Percentiles rank a stretch among this genome's conserved stretches.
phyloP scores from a whole-genome alignment of 2,113 vertebrate species.

The Petrocephalus microphthalmus region DNA sequence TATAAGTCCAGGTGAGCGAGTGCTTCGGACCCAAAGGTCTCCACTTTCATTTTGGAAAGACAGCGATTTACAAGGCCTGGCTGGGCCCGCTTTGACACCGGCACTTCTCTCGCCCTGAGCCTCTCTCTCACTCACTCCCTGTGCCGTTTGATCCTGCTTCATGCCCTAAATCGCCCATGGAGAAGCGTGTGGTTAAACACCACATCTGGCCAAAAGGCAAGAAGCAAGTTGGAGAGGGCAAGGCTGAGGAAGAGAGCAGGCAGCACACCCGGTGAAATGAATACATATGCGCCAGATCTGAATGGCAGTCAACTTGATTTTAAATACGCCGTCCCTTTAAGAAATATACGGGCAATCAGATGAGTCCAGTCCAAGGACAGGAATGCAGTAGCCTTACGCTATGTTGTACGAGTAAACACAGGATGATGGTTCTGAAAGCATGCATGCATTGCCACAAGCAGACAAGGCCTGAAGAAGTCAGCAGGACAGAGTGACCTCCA shows the following conservation, averaged over 20 bases:
- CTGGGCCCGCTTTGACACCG: background rate
- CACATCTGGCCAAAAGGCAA: conserved; percentile 3
- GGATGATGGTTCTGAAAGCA: background rate
- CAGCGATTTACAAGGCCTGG: background rate
- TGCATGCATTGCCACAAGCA: background rate
- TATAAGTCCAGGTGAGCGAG: background rate
- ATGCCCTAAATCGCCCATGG: background rate
- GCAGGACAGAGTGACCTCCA: background rate
- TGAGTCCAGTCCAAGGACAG: background rate
- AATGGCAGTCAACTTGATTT: background rate
- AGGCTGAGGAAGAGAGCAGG: background rate
- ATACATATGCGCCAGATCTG: background rate
- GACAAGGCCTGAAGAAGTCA: background rate
- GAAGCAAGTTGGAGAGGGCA: background rate
- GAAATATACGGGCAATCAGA: background rate
- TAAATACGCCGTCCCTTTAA: background rate
- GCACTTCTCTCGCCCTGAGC: background rate
- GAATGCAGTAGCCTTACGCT: background rate
- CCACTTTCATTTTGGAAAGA: background rate
- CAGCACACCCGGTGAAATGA: background rate
- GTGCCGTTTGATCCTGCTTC: background rate
- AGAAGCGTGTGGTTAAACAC: background rate
- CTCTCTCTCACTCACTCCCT: background rate
- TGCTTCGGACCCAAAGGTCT: background rate
- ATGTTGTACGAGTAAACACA: background rate